These are phyloP conservation scores for Antechinus stuartii DNA, from an alignment of 2,113 vertebrate genomes.

Conservation along the genomic window DNA sequence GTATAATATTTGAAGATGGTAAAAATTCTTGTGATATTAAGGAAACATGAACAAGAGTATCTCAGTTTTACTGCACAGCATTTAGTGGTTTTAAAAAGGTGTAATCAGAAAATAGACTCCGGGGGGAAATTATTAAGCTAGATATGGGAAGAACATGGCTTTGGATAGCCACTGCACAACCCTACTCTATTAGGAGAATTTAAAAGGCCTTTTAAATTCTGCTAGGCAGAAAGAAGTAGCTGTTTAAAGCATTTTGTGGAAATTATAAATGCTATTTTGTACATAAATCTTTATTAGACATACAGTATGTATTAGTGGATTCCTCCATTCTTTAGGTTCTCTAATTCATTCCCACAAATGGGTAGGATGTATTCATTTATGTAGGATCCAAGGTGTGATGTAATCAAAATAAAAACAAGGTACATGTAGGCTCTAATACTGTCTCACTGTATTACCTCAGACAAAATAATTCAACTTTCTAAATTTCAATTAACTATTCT, in stretches of 20 bases:
- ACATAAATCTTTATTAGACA: not conserved
- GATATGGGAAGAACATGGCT: slow-evolving; percentile 53
- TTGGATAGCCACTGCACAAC: slow-evolving; percentile 9
- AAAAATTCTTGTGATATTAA: not conserved
- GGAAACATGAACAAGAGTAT: not conserved
- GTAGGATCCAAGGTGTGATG: not conserved
- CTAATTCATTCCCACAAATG: not conserved
- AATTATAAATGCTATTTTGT: not conserved
- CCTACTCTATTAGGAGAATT: not conserved
- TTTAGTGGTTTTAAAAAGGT: not conserved
- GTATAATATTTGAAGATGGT: not conserved
- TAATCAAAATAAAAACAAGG: not conserved
- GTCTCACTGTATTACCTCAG: not conserved
- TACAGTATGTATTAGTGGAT: not conserved
- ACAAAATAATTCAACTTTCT: not conserved
- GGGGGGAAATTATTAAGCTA: slow-evolving; percentile 49
- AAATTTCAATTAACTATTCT: not conserved
- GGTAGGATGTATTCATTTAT: not conserved
- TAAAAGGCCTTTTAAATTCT: not conserved
- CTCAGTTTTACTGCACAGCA: not conserved
- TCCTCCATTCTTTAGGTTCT: not conserved
- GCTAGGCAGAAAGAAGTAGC: not conserved
- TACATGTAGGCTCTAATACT: not conserved
- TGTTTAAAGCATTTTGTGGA: not conserved
- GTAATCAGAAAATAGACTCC: slow-evolving; percentile 58